Base-by-base conservation (phyloP, 1,140 invertebrate genomes). In the Drosophila pseudoananassae region DNA sequence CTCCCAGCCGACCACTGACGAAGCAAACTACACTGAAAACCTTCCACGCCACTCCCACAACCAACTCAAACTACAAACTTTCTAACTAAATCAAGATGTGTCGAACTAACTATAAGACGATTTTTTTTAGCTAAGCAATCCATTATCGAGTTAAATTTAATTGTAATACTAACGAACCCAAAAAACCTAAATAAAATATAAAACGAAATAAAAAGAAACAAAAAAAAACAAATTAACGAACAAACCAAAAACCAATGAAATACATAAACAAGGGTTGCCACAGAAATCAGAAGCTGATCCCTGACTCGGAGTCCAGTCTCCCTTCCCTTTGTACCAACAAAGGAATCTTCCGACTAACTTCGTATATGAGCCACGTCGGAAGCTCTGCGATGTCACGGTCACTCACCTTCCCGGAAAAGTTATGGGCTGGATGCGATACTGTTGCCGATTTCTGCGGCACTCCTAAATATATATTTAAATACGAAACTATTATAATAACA, bases 111-210 rank as follows among this genome's bases (percentile, higher is more conserved):
- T 87, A 46, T 85, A 85, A 85, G 82, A 70, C 49, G 65, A 82
- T 85, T 85, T 85, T 85, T 85, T 85, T 85, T 85, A 85, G 82
- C 82, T 85, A 87, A 87, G 78, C 78, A 85, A 85, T 85, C 74
- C 82, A 72, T 87, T 75, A 87, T 78, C 69, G 46, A 85, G 82
- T 85, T 85, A 85, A 65, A 85, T 81, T 81, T 74, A 87, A 87
- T 81, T 74, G 69, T 82, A 82, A 85, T 79, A 76, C 53, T 73
- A 85, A 83, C 63, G 29, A 23, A 46, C 0, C 15, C 6, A 17
- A 20, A 80, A 75, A 69, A 43, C 23, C 46, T 55, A 27, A 27
- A 27, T 27, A 0, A 27, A 38, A 52, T 57, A 52, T 20, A 9
- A 7, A 53, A 51, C 29, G 10, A 0, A 52, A 43, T 25, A 33